Evolutionary conservation across 1,140 invertebrate species (phyloP), one percentile per base, ranked within the genome.

Genomic region (Drosophila nikananu): DNA sequence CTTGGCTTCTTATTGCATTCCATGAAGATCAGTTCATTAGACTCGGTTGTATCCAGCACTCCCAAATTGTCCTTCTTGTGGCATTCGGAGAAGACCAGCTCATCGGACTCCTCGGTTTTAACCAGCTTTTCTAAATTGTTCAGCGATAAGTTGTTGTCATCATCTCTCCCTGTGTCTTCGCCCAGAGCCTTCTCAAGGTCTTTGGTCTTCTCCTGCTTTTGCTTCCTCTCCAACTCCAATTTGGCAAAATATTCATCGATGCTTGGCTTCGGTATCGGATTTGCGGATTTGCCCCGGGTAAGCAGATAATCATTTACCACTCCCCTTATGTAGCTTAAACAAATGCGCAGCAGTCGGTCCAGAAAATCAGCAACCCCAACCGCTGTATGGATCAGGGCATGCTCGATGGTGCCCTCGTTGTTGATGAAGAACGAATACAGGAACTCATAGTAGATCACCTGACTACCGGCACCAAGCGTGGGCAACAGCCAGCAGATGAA

Each of bases 361-460:
- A 83, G n/a, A 1, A 77, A 4, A 1, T 52, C 25, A 7, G 67
- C 54, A n/a, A 44, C 57, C 2, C 57, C 21, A 3, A 48, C 9
- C 0, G 67, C 49, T 13, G 52, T 35, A 5, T 51, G 5, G 1
- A 35, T 23, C 67, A 98, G 95, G 81, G 96, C 97, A 75, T 97
- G 96, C 94, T 98, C 97, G 91, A 99, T 99, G 93, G 98, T 97
- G 94, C 97, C 93, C 27, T 70, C 67, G 27, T 92, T 82, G 44
- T 55, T 57, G 32, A 17, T 52, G 10, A 92, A 41, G 2, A 86
- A 54, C 1, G 80, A 67, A 32, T 78, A 52, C 17, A 92, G 23
- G n/a, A 77, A 55, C 6, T 76, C 75, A 3, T 80, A 72, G 55
- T 82, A 77, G 3, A 92, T 39, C n/a, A 87, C 3, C 10, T 62